Base-by-base conservation (phyloP, 2,888 invertebrate genomes). In the Neocrepidodera transversa region DNA sequence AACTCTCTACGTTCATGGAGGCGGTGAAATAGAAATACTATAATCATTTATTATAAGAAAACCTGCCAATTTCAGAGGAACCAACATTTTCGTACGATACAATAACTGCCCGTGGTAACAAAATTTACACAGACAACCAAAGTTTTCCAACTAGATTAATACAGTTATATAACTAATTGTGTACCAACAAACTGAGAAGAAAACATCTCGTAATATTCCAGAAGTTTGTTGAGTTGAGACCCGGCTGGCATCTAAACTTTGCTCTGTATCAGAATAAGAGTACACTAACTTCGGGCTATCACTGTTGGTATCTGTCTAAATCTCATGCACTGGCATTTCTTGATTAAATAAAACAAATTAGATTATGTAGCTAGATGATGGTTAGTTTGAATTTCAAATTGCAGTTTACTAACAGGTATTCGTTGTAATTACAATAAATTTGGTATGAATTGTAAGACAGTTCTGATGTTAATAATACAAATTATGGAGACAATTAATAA, bases 271-370 rank as follows among this genome's bases (percentile, higher is more conserved):
- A 43, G 49, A 50, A 59, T 54, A 59, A 17, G 18, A 49, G 32
- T 32, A 32, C 7, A 43, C 43, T 50, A 60, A 55, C 55, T 60
- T 38, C 26, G 36, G 47, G 32, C 52, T 10, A 53, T 58, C 38
- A 58, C 52, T 23, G 51, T 45, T 45, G n/a, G 38, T 59, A 49
- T 36, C 59, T 36, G 16, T 36, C 49, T 32, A 45, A 50, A 60
- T n/a, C 49, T 55, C 51, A 50, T 52, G 52, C 52, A 38, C 13
- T 13, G 13, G 42, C n/a, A n/a, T n/a, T 23, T n/a, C 20, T 11
- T 11, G 20, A 42, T 42, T 42, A 42, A 42, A 42, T 42, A 42
- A 42, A 20, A 42, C 42, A 23, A 42, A 42, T 42, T 23, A 7
- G 20, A 20, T 11, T 42, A 40, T 20, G 11, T 42, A 5, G 18